Base-by-base conservation (phyloP, 1,140 invertebrate species). In the Pseudomyrmex pallidus region DNA sequence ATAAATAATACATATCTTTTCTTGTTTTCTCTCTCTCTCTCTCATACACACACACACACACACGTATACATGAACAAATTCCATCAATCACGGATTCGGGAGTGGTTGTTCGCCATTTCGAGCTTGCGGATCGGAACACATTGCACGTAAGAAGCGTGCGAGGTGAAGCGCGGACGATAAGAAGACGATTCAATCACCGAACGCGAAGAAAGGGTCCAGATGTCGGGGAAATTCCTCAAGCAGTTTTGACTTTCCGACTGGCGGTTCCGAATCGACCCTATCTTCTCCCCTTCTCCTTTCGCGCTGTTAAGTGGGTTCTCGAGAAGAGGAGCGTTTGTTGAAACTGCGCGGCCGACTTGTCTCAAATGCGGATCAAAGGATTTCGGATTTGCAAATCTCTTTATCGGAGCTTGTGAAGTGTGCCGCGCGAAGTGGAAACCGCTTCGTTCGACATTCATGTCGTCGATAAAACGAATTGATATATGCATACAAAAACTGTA, bases 281-380 rank as follows among this genome's bases (percentile, higher is more conserved):
- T 59, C 67, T 50, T 48, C 3, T 35, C 7, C 35, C 35, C 35
- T 35, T 0, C 5, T 35, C 5, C 35, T 35, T 35, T 35, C 8
- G 10, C 22, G n/a, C 2, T 74, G 46, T 48, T 64, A 70, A 87
- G 82, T 59, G 52, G 48, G 44, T 48, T n/a, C 85, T 87, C 56
- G 52, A 87, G 70, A 57, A 70, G 46, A 73, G 83, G 67, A 35
- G 17, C 52, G 56, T 74, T 87, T 35, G 35, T 35, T 54, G 82
- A 80, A 86, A 84, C 82, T 80, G 50, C 56, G 63, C 74, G 82
- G 68, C 84, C 74, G 82, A 63, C 67, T 86, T 64, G 74, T 67
- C 61, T 56, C 17, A 62, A 82, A 52, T 57, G 48, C 78, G 63
- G 35, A 76, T 87, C 86, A 84, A 87, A 87, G 86, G 85, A 84